Conservation (phyloP, 2,888 invertebrate genomes). For the Epinotia bilunana region DNA sequence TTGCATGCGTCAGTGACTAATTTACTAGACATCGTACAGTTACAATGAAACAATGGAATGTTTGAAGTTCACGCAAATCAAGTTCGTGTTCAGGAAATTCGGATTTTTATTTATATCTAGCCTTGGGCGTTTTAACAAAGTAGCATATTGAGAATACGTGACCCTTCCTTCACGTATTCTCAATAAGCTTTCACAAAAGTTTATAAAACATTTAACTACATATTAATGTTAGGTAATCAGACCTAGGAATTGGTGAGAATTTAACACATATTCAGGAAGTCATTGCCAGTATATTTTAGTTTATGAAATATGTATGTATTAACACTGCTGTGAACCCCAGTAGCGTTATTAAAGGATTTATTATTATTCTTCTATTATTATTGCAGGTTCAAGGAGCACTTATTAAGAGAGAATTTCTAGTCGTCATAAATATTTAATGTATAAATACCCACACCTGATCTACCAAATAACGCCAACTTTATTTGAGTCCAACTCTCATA, state of each 20-base stretch:
- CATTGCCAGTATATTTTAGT: background rate
- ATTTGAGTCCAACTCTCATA: background rate
- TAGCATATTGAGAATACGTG: background rate
- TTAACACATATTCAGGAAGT: background rate
- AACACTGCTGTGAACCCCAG: too few relatives aligned
- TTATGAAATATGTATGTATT: too few relatives aligned
- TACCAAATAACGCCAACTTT: background rate
- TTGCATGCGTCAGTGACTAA: conserved; percentile 28
- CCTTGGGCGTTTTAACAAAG: conserved; percentile 12
- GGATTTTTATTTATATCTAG: conserved; percentile 29
- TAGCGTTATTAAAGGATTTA: too few relatives aligned
- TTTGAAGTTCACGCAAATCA: conserved; percentile 48
- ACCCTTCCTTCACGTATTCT: too few relatives aligned
- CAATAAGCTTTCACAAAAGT: conserved; percentile 7
- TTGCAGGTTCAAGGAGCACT: too few relatives aligned
- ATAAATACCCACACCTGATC: background rate
- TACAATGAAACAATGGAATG: conserved; percentile 59
- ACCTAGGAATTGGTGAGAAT: background rate
- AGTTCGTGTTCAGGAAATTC: conserved; percentile 37
- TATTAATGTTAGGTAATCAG: too few relatives aligned
- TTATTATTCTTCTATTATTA: too few relatives aligned
- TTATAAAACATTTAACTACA: background rate
- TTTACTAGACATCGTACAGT: conserved; percentile 63
- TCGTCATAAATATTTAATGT: too few relatives aligned
- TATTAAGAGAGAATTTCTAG: too few relatives aligned